Conservation (phyloP, 2,888 invertebrate species). For the Carpatolechia fugitivella region DNA sequence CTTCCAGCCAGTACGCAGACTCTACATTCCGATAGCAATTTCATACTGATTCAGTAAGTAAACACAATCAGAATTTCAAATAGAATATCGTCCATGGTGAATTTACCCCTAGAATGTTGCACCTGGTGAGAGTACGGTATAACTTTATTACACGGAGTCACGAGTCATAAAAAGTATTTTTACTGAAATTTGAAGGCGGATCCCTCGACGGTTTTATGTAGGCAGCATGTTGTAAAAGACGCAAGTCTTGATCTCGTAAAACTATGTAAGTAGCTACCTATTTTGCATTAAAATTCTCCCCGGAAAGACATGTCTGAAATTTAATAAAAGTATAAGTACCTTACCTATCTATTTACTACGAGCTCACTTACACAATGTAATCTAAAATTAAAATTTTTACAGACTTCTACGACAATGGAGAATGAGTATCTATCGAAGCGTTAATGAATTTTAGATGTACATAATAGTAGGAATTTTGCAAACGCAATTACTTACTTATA, state of each 20-base stretch:
- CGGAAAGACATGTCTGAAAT: background rate
- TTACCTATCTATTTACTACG: too few species aligned
- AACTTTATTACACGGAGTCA: constrained; percentile 26
- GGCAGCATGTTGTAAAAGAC: background rate
- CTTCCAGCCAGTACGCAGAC: background rate
- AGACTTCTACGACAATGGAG: too few species aligned
- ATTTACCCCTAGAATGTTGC: constrained; percentile 10
- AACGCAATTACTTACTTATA: too few species aligned
- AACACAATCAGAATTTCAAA: background rate
- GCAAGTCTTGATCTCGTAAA: constrained; percentile 8
- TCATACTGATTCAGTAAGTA: background rate
- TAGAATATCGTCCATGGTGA: constrained; percentile 17
- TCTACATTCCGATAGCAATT: background rate
- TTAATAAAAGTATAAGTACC: too few species aligned
- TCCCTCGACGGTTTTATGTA: constrained; percentile 24
- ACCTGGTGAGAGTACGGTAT: constrained; percentile 20
- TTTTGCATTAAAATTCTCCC: background rate
- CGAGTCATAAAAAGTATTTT: constrained; percentile 28
- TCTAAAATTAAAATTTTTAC: too few species aligned
- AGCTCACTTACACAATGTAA: too few species aligned
- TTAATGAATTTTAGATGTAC: too few species aligned
- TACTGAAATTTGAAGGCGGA: constrained; percentile 26
- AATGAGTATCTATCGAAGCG: too few species aligned
- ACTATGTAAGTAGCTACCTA: background rate
- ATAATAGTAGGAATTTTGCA: too few species aligned